A percentile compares a stretch with the other conserved stretches of the same genome.
phyloP scores from a whole-genome alignment of 2,888 invertebrate species.

The Agonopterix alstromeriana region DNA sequence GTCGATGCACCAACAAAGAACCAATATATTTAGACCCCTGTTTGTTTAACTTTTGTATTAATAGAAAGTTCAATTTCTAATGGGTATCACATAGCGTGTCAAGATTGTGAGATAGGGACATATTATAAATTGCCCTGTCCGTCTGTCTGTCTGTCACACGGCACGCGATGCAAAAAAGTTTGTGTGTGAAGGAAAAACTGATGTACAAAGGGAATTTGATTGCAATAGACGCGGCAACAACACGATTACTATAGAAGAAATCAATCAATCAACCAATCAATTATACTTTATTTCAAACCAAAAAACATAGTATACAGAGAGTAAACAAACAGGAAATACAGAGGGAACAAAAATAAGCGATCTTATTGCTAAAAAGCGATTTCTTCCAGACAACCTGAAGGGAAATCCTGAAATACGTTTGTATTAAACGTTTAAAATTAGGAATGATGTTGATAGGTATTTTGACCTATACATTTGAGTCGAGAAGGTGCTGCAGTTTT shows the following conservation, averaged over 20 bases:
- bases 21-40: conserved; percentile 22
- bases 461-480: too few species aligned
- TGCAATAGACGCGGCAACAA: conserved; percentile 15
- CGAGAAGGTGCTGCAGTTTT: too few species aligned
- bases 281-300: not conserved
- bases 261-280: too few species aligned
- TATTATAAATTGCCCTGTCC: conserved; percentile 73
- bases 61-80: conserved; percentile 17
- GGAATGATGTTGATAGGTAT: not conserved
- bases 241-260: too few species aligned
- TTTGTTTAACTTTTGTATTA: conserved; percentile 1
- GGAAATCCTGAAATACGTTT: too few species aligned
- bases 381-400: too few species aligned
- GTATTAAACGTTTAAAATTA: too few species aligned
- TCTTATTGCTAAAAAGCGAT: too few species aligned
- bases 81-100: conserved; percentile 33
- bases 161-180: conserved; percentile 72
- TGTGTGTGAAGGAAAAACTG: conserved; percentile 15
- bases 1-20: conserved; percentile 9
- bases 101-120: conserved; percentile 66
- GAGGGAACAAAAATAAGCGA: too few species aligned
- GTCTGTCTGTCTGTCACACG: conserved; percentile 68
- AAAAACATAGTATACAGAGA: too few species aligned
- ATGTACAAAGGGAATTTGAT: not conserved
- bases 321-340: too few species aligned